Conservation (phyloP, 2,888 invertebrate genomes). For the Napeogenes inachia region DNA sequence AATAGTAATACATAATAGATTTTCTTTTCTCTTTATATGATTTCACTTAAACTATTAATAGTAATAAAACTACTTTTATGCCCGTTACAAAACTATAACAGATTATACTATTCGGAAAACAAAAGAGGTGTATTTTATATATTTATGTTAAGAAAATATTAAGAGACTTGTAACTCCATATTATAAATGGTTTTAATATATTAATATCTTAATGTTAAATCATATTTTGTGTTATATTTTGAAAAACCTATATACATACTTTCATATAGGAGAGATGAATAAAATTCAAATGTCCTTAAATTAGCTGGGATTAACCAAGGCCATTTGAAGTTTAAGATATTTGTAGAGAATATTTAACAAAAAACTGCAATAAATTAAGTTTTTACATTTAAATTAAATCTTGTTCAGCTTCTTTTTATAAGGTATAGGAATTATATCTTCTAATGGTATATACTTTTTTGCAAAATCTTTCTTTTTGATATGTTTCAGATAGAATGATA, state of each 20-base stretch:
- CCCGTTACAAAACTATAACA: constrained; percentile 40
- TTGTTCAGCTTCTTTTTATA: constrained; percentile 45
- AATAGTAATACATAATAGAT: constrained; percentile 70
- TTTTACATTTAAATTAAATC: constrained; percentile 34
- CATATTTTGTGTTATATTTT: constrained; percentile 34
- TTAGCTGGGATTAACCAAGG: constrained; percentile 68
- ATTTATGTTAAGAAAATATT: constrained; percentile 61
- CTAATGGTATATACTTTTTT: constrained; percentile 17
- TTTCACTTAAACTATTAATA: constrained; percentile 52
- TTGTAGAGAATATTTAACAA: constrained; percentile 5
- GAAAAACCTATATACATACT: constrained; percentile 37
- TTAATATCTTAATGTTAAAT: constrained; percentile 25
- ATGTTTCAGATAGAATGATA: constrained; percentile 43
- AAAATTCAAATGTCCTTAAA: constrained; percentile 57
- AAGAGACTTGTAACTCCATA: constrained; percentile 25
- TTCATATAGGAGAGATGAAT: constrained; percentile 33
- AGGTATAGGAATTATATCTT: not conserved
- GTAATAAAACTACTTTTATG: constrained; percentile 42
- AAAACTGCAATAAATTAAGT: constrained; percentile 20
- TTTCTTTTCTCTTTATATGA: constrained; percentile 59
- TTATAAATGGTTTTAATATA: constrained; percentile 37
- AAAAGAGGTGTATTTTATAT: constrained; percentile 40
- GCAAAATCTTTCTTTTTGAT: constrained; percentile 38
- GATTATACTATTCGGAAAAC: constrained; percentile 28
- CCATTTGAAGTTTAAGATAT: constrained; percentile 47